phyloP scores from a whole-genome alignment of 2,113 vertebrate genomes.

The Alethe diademata region DNA sequence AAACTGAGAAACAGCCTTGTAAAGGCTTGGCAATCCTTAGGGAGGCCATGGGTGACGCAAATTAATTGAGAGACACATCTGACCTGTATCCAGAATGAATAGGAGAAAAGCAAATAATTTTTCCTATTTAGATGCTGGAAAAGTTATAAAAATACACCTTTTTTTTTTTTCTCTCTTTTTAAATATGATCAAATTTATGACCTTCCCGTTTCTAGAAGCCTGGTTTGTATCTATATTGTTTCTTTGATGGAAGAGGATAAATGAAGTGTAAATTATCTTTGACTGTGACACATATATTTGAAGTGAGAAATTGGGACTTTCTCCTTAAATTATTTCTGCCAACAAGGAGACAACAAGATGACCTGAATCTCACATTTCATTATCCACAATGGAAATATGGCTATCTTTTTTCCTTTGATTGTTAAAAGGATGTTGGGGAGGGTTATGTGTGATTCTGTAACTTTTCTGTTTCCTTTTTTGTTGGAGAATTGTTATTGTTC shows the following conservation, averaged over 20 bases:
- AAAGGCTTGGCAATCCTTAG: background rate
- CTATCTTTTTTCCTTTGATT: constrained; percentile 27
- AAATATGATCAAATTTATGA: background rate
- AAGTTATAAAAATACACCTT: background rate
- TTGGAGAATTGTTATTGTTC: background rate
- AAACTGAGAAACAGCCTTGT: background rate
- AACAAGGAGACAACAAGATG: background rate
- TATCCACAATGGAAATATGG: background rate
- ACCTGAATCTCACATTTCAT: background rate
- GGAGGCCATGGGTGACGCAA: background rate
- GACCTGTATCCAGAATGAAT: constrained; percentile 12
- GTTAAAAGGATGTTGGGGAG: background rate
- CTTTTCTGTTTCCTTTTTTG: constrained; percentile 22
- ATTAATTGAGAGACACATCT: background rate
- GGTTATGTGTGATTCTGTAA: background rate
- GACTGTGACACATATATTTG: background rate
- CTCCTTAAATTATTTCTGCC: background rate
- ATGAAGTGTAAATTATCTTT: background rate
- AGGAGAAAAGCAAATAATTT: constrained; percentile 1
- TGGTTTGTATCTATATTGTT: background rate
- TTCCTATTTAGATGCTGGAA: constrained; percentile 10
- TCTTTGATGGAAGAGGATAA: background rate
- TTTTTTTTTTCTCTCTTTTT: background rate
- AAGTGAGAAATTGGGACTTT: background rate
- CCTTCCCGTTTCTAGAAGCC: background rate